A percentile compares a stretch with the other conserved stretches of the same genome.
Conservation (phyloP, 2,113 vertebrate species). For the Syngnathus floridae region DNA sequence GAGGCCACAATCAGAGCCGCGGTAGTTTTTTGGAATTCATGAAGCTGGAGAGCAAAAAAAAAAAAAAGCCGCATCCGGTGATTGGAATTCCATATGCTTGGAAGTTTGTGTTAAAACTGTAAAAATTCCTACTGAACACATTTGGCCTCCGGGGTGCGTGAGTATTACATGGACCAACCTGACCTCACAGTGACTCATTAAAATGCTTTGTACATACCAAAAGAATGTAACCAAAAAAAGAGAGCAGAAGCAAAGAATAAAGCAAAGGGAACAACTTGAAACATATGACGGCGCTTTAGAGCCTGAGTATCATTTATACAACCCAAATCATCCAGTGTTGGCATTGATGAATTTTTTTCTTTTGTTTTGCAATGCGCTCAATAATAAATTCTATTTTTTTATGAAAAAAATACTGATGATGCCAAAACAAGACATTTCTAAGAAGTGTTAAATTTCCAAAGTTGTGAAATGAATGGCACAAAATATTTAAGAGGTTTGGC, state of each 20-base stretch:
- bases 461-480: background rate
- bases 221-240: conserved; percentile 6
- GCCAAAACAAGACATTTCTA: background rate
- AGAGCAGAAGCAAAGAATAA: background rate
- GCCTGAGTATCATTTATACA: too few relatives aligned
- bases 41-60: conserved; percentile 24
- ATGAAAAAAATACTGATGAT: background rate
- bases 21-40: conserved; percentile 16
- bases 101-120: conserved; percentile 46
- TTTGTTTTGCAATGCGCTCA: background rate
- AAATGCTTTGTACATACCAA: conserved; percentile 14
- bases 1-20: conserved; percentile 16
- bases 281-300: too few relatives aligned
- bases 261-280: background rate
- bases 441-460: background rate
- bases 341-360: background rate
- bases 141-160: background rate
- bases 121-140: conserved; percentile 50
- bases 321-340: background rate
- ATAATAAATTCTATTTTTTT: background rate
- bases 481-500: background rate
- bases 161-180: conserved; percentile 31
- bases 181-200: conserved; percentile 24
- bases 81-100: conserved; percentile 36
- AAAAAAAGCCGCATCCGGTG: conserved; percentile 25